Evolutionary conservation across 2,797 vertebrate genomes (phyloP).

Genomic region (Myotis findleyi): DNA sequence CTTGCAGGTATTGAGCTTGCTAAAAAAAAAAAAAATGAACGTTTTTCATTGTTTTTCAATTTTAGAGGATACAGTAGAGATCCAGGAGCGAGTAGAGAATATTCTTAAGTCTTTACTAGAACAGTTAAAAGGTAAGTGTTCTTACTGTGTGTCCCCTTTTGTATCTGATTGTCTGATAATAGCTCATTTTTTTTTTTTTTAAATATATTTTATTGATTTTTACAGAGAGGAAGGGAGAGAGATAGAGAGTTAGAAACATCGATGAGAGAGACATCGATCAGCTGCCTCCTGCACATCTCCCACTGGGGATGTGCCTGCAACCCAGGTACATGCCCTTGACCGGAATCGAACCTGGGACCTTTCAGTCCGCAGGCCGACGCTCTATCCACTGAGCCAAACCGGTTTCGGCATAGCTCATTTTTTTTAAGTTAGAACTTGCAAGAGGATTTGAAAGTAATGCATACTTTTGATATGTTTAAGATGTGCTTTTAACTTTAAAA

Average conservation of each 20-base stretch:
- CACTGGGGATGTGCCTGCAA: no score
- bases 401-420: not conserved
- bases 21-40: not conserved
- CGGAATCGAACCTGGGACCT: no score
- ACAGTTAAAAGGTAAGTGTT: slow-evolving; percentile 94
- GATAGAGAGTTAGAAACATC: no score
- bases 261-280: no score
- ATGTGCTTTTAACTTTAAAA: slow-evolving; percentile 35
- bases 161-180: not conserved
- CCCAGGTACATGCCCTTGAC: no score
- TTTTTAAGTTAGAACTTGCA: not conserved
- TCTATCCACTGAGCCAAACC: no score
- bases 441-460: slow-evolving; percentile 29
- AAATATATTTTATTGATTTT: no score
- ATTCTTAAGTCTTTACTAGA: slow-evolving; percentile 93
- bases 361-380: no score
- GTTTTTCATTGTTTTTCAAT: slow-evolving; percentile 47
- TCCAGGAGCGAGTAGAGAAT: slow-evolving; percentile 96
- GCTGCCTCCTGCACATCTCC: no score
- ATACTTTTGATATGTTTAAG: slow-evolving; percentile 13
- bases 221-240: no score
- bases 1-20: not conserved
- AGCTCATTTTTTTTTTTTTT: not conserved
- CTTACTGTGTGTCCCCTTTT: not conserved
- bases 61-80: slow-evolving; percentile 94